phyloP scores from a whole-genome alignment of 2,113 vertebrate genomes.

The Rhynchomys soricoides region DNA sequence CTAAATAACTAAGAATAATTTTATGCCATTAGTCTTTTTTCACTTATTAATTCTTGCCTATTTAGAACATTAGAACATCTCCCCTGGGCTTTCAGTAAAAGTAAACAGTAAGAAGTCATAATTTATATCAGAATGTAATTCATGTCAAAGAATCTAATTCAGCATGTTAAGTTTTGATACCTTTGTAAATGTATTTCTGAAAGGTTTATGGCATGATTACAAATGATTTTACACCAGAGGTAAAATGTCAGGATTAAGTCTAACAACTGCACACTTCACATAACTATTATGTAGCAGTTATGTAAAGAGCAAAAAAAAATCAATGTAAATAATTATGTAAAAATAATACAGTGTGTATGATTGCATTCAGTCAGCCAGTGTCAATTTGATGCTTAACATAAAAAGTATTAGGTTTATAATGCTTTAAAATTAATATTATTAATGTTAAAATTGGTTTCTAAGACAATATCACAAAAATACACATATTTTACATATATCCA shows the following conservation, averaged over 20 bases:
- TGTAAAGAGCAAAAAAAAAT: conserved; percentile 9
- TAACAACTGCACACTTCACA: conserved; percentile 1
- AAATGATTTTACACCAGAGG: conserved; percentile 53
- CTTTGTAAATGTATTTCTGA: not conserved
- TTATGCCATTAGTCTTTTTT: conserved; percentile 56
- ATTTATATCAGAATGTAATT: conserved; percentile 43
- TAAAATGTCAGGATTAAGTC: conserved; percentile 38
- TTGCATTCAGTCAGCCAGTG: conserved; percentile 11
- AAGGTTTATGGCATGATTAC: conserved; percentile 42
- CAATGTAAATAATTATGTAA: conserved; percentile 44
- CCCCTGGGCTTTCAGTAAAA: conserved; percentile 56
- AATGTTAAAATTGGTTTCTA: conserved; percentile 40
- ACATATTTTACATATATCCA: not conserved
- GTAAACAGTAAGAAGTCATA: conserved; percentile 35
- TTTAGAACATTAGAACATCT: conserved; percentile 54
- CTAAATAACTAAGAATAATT: conserved; percentile 73
- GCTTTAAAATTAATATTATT: conserved; percentile 6
- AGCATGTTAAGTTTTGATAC: conserved; percentile 12
- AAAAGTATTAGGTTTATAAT: conserved; percentile 36
- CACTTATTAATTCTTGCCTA: conserved; percentile 72
- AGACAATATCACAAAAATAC: conserved; percentile 41
- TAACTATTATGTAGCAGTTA: conserved; percentile 4
- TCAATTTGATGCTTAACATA: conserved; percentile 12
- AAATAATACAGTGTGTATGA: not conserved
- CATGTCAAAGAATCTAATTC: conserved; percentile 43